Evolutionary conservation across 2,113 vertebrate species (phyloP).

Genomic region (Syrmaticus mikado): DNA sequence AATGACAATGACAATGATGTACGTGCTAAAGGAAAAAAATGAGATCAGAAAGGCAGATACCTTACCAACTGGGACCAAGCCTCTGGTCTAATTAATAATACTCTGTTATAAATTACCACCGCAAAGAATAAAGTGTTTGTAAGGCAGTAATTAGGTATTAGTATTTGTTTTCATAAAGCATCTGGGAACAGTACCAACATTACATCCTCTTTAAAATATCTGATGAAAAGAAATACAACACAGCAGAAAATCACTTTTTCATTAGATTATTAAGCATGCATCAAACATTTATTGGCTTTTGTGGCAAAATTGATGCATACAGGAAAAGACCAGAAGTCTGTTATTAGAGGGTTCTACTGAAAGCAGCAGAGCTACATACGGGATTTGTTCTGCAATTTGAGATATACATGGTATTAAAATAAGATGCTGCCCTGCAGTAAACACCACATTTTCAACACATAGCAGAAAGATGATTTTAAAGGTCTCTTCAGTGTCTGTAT

Average conservation of each 20-base stretch:
- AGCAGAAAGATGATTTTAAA: not conserved
- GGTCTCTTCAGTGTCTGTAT: not conserved
- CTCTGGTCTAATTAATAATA: not conserved
- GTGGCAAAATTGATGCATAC: not conserved
- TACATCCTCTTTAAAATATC: not conserved
- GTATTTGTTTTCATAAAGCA: slow-evolving; percentile 4
- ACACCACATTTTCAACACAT: not conserved
- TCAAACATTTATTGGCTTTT: slow-evolving; percentile 16
- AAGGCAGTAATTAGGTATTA: slow-evolving; percentile 44
- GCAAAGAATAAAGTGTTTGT: not conserved
- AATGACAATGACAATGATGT: accelerated
- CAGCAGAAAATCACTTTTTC: slow-evolving; percentile 4
- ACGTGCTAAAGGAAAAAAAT: not conserved
- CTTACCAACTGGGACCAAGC: not conserved
- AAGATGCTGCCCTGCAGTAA: not conserved
- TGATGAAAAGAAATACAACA: slow-evolving; percentile 37
- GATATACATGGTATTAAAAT: not conserved
- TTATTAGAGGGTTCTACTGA: not conserved
- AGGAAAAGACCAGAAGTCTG: not conserved
- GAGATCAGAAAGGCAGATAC: not conserved
- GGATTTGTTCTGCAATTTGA: not conserved
- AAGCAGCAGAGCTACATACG: not conserved
- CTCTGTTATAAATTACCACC: slow-evolving; percentile 10
- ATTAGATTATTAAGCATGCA: slow-evolving; percentile 10
- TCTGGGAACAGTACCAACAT: slow-evolving; percentile 4